Evolutionary conservation across 2,888 invertebrate species (phyloP), one percentile per base, ranked within the genome.

Genomic region (Sminthurinus aureus): DNA sequence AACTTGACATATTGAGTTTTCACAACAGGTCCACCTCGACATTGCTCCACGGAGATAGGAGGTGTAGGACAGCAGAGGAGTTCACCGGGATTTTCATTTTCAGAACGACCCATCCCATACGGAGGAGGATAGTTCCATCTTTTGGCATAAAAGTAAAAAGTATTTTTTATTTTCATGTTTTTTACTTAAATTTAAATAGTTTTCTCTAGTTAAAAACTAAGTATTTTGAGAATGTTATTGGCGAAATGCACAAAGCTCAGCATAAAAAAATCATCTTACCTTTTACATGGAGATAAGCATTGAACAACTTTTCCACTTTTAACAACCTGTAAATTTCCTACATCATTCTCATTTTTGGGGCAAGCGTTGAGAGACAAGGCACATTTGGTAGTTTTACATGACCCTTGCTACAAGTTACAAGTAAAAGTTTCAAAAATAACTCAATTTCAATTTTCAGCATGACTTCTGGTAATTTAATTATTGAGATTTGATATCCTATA

Each of bases 31-130:
- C 69, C 90, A 87, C 64, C 22, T n/a, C 90, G 89, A 88, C 92
- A 92, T 6, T 90, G 91, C 69, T 91, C 89, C 0, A 92, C 91
- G 4, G 87, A 89, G 18, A 89, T 89, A 85, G 91, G 90, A 0
- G 89, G 89, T 1, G 91, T 91, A 38, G 91, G 89, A 88, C 92
- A 92, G 88, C 92, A 92, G 86, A 91, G 91, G 84, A 91, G 88
- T 85, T 81, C 75, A 18, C 71, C 71, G 11, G 67, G 67, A 9
- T 67, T n/a, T n/a, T 67, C n/a, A 13, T 18, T 67, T n/a, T 67
- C 67, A 4, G 67, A 22, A 0, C 22, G 8, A 4, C 67, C 67
- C 67, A 58, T 11, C 3, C 38, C 75, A 0, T 22, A 20, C 6
- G 84, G 82, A 3, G 84, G 82, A 2, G 18, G n/a, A 64, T 64